Evolutionary conservation across 2,888 invertebrate species (phyloP).

Genomic region (Plebejus melissa): DNA sequence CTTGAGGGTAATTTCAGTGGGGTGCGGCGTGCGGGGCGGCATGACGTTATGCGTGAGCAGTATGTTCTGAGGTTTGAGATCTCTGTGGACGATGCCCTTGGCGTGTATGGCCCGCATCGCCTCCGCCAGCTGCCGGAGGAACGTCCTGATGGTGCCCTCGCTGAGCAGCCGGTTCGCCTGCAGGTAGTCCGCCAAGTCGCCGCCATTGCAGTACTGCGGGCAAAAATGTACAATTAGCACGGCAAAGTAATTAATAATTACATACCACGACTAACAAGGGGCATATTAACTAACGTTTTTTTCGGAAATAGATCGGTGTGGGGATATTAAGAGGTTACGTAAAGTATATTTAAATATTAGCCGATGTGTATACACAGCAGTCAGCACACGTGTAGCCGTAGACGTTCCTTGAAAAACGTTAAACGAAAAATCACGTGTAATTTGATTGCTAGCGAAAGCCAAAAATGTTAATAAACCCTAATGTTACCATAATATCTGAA

Average conservation of each 20-base stretch:
- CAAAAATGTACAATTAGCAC: conserved; percentile 13
- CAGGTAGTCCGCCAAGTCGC: conserved; percentile 98
- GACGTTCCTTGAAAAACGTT: background rate
- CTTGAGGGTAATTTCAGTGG: conserved; percentile 93
- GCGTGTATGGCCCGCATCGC: conserved; percentile 98
- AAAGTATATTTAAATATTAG: background rate
- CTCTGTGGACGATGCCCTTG: conserved; percentile 98
- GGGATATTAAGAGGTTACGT: background rate
- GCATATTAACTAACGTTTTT: background rate
- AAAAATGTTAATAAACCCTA: background rate
- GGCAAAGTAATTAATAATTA: background rate
- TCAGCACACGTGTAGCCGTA: background rate
- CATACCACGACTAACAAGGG: background rate
- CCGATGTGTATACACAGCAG: background rate
- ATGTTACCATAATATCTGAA: background rate
- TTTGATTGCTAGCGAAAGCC: background rate
- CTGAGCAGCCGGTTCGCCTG: conserved; percentile 95
- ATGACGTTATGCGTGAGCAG: conserved; percentile 90
- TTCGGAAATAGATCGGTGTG: background rate
- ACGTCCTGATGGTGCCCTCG: conserved; percentile 97
- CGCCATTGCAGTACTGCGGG: conserved; percentile 97
- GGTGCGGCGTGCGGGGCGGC: conserved; percentile 82
- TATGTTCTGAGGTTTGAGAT: conserved; percentile 99
- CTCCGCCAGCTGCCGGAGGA: conserved; percentile 96
- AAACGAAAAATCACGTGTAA: background rate